Evolutionary conservation across 2,888 invertebrate species (phyloP).

Genomic region (Diabrotica balteata): DNA sequence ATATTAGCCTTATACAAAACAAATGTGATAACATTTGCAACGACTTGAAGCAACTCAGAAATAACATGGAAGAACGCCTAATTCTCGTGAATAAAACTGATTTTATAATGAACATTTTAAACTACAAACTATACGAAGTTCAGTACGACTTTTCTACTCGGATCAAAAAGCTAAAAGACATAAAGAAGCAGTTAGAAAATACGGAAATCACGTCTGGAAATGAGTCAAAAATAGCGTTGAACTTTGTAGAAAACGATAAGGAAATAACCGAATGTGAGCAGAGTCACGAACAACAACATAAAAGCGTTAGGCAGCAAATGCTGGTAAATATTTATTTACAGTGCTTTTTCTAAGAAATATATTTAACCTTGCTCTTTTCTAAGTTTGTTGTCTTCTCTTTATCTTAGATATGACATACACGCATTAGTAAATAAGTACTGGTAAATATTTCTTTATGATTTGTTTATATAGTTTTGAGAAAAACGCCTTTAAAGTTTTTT

Average conservation of each 20-base stretch:
- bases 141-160: conserved; percentile 45
- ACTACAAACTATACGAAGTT: conserved; percentile 50
- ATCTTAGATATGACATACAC: no score
- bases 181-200: conserved; percentile 41
- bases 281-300: conserved; percentile 44
- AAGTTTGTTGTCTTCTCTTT: no score
- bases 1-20: conserved; percentile 40
- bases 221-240: conserved; percentile 40
- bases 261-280: conserved; percentile 46
- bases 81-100: conserved; percentile 48
- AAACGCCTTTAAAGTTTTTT: no score
- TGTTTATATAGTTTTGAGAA: no score
- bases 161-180: conserved; percentile 43
- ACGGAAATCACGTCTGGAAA: conserved; percentile 28
- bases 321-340: conserved; percentile 13
- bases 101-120: conserved; percentile 47
- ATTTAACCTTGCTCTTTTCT: no score
- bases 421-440: no score
- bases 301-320: conserved; percentile 45
- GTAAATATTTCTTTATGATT: no score
- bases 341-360: no score
- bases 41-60: conserved; percentile 36
- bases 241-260: conserved; percentile 46
- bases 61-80: conserved; percentile 38
- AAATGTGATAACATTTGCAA: conserved; percentile 39